Evolutionary conservation across 2,888 invertebrate species (phyloP).

Genomic region (Anoplius nigerrimus): DNA sequence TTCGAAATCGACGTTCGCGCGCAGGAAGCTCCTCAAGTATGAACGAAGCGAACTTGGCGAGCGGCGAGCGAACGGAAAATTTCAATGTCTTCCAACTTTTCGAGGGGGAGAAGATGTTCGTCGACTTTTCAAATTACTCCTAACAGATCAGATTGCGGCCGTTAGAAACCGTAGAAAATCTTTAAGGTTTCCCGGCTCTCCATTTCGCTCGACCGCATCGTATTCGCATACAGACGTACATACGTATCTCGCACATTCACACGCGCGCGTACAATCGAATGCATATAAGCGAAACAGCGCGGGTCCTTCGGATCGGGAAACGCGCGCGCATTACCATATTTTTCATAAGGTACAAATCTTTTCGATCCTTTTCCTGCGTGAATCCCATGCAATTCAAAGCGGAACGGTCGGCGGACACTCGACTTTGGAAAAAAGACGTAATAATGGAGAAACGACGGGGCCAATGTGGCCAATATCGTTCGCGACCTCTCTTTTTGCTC

Average conservation of each 20-base stretch:
- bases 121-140: slow-evolving; percentile 33
- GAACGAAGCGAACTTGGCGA: too few species aligned
- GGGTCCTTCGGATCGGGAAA: too few species aligned
- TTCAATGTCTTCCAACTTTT: too few species aligned
- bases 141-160: slow-evolving; percentile 13
- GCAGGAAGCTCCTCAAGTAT: too few species aligned
- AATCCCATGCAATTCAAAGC: slow-evolving; percentile 46
- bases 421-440: slow-evolving; percentile 27
- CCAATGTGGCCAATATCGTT: slow-evolving; percentile 17
- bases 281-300: too few species aligned
- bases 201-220: too few species aligned
- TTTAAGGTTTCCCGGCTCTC: neutral
- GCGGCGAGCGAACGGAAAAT: too few species aligned
- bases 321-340: slow-evolving; percentile 52
- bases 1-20: too few species aligned
- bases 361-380: slow-evolving; percentile 39
- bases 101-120: too few species aligned
- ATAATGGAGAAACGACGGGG: slow-evolving; percentile 29
- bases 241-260: too few species aligned
- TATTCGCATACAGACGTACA: too few species aligned
- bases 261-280: too few species aligned
- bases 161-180: neutral
- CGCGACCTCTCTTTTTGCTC: slow-evolving; percentile 1
- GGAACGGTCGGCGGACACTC: slow-evolving; percentile 24
- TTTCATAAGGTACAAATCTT: slow-evolving; percentile 61